Conservation (phyloP, 2,113 vertebrate genomes). For the Rafetus swinhoei region DNA sequence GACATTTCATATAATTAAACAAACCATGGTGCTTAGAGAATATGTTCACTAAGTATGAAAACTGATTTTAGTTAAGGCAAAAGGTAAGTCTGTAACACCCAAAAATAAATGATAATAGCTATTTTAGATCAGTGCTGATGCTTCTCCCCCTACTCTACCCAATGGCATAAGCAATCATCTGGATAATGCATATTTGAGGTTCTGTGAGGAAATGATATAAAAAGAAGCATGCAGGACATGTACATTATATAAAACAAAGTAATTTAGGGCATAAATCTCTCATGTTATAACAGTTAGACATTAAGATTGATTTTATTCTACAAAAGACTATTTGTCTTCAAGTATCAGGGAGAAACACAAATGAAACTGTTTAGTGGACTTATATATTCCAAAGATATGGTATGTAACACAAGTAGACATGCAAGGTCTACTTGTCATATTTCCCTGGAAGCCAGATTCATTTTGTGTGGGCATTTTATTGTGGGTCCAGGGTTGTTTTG, state of each 20-base stretch:
- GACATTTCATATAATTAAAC: background rate
- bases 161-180: too few species aligned
- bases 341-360: background rate
- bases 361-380: background rate
- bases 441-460: background rate
- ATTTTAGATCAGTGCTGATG: background rate
- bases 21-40: background rate
- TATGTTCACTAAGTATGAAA: background rate
- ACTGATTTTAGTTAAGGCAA: background rate
- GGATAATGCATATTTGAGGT: background rate
- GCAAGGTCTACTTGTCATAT: background rate
- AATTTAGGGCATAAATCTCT: background rate
- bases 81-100: background rate
- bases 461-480: background rate
- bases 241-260: background rate
- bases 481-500: background rate
- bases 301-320: too few species aligned
- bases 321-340: too few species aligned
- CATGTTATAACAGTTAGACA: background rate
- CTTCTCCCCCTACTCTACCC: background rate
- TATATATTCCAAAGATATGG: background rate
- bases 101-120: background rate
- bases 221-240: background rate
- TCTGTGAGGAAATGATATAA: background rate
- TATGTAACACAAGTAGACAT: background rate